Evolutionary conservation across 2,797 vertebrate species (phyloP), one percentile per base, ranked within the genome.

Genomic region (Anisognathus igniventris): DNA sequence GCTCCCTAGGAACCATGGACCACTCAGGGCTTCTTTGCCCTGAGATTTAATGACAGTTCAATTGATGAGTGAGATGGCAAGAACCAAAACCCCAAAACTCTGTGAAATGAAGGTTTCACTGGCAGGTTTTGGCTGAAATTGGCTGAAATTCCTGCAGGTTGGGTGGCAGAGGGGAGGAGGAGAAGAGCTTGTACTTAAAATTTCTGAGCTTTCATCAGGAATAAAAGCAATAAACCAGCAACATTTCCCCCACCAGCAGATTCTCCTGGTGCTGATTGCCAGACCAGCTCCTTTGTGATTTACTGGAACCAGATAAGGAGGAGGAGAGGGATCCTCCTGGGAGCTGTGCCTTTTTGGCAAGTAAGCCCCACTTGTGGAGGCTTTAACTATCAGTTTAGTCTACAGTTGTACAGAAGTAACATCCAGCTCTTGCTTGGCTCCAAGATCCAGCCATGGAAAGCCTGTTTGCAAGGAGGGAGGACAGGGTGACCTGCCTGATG

Each of bases 361-460:
- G 20, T 22, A 3, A 64, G 4, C 15, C 72, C 53, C 24, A 18
- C 21, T 5, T 88, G 78, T 57, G 61, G 68, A 56, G 72, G 48
- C 42, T 93, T 83, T 61, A 73, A 50, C 85, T n/a, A 28, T 54
- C 45, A 68, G 94, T 96, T 96, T 95, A 90, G 95, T 92, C 96
- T 96, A 74, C 65, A 54, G n/a, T 5, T 82, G 61, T 33, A 61
- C 90, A 68, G 72, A 86, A 80, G 57, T 82, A 92, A 31, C 67
- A 50, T 30, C 20, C 82, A 27, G 57, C 42, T 78, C 76, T 90
- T 50, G 39, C 67, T 61, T 93, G 89, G 89, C 75, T 92, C 85
- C 2, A 30, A 65, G 76, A 57, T 71, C 15, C 25, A 33, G 82
- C 0, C 0, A 3, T 60, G 57, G 68, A 70, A 65, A 78, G 72